Evolutionary conservation across 1,140 invertebrate genomes (phyloP).

Genomic region (Probaryconus sp.): DNA sequence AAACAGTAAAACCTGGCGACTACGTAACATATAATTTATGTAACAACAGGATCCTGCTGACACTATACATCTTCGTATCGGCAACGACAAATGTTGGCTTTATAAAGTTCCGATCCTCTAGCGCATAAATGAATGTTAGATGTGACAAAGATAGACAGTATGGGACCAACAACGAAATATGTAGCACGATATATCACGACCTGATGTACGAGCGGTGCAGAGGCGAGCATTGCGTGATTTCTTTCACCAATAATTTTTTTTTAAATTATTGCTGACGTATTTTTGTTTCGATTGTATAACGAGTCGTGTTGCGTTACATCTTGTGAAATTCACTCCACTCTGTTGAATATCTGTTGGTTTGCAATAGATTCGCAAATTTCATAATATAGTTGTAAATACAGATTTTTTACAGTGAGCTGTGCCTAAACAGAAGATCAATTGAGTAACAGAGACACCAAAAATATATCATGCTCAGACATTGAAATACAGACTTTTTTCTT

Average conservation of each 20-base stretch:
- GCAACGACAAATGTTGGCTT: constrained; percentile 66
- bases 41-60: constrained; percentile 44
- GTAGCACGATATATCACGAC: constrained; percentile 57
- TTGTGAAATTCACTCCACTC: no score
- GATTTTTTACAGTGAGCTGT: no score
- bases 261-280: neutral
- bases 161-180: constrained; percentile 56
- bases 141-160: constrained; percentile 59
- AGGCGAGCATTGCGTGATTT: constrained; percentile 34
- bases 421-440: no score
- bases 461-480: no score
- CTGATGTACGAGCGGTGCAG: constrained; percentile 35
- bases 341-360: no score
- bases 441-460: no score
- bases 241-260: constrained; percentile 17
- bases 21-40: constrained; percentile 55
- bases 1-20: constrained; percentile 37
- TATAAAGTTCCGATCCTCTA: constrained; percentile 64
- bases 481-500: no score
- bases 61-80: constrained; percentile 53
- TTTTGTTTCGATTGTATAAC: no score
- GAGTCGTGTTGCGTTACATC: no score
- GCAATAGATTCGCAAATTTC: no score
- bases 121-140: constrained; percentile 67
- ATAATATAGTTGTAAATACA: no score